Evolutionary conservation across 2,113 vertebrate species (phyloP).

Genomic region (Bettongia penicillata): DNA sequence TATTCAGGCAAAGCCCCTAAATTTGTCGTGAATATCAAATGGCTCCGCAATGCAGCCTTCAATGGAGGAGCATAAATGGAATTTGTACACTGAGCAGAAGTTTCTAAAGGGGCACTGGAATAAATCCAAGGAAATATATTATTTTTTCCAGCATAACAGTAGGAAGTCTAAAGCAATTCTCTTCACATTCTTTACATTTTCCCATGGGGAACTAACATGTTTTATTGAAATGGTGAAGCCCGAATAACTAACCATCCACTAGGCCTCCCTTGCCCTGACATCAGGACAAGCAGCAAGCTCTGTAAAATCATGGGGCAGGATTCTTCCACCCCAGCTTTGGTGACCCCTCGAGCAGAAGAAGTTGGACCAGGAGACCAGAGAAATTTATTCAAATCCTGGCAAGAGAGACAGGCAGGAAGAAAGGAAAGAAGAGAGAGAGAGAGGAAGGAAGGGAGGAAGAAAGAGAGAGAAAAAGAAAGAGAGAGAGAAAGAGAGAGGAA

Average conservation of each 20-base stretch:
- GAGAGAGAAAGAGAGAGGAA: not conserved
- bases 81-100: constrained; percentile 27
- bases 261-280: not conserved
- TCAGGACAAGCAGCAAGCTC: not conserved
- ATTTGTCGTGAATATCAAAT: constrained; percentile 62
- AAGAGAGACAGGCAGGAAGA: not conserved
- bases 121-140: constrained; percentile 54
- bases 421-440: no score
- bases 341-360: not conserved
- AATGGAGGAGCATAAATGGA: constrained; percentile 64
- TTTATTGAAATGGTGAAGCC: constrained; percentile 41
- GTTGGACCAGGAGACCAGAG: not conserved
- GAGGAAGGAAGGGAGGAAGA: no score
- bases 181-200: constrained; percentile 46
- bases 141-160: constrained; percentile 35
- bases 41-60: constrained; percentile 50
- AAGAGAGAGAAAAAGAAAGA: no score
- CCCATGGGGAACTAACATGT: not conserved
- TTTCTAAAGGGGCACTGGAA: constrained; percentile 57
- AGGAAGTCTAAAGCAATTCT: constrained; percentile 28
- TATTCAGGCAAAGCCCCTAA: constrained; percentile 40
- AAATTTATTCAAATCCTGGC: not conserved
- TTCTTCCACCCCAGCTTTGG: not conserved
- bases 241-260: not conserved
- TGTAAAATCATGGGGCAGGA: not conserved